Conservation (phyloP, 2,797 vertebrate species). For the Babyrousa celebensis region DNA sequence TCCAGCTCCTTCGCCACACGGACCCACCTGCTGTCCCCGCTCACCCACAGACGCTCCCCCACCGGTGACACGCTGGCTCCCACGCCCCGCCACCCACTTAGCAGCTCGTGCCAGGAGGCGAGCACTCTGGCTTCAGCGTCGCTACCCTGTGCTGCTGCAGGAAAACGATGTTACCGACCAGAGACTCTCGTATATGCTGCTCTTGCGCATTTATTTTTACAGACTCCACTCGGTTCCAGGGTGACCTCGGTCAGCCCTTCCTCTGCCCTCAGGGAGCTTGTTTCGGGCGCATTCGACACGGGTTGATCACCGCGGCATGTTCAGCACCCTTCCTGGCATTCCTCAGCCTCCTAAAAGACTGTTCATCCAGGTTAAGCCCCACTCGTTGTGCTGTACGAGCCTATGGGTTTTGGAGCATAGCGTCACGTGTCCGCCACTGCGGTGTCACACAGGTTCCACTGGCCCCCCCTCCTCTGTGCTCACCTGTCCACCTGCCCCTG, state of each 20-base stretch:
- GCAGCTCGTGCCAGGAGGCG: accelerated
- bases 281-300: background rate
- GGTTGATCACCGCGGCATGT: accelerated
- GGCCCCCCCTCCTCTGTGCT: background rate
- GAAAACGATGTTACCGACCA: background rate
- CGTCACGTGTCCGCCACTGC: background rate
- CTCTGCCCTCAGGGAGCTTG: background rate
- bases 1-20: background rate
- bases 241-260: background rate
- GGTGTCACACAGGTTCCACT: background rate
- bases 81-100: background rate
- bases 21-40: background rate
- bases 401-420: background rate
- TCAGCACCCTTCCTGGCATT: background rate
- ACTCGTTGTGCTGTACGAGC: background rate
- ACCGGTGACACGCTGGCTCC: too few relatives aligned
- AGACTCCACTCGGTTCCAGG: background rate
- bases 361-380: background rate
- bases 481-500: background rate
- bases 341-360: background rate
- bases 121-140: background rate
- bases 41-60: background rate
- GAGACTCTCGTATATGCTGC: background rate
- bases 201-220: background rate
- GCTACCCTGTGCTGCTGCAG: background rate